These are phyloP conservation scores for Mustela nigripes DNA, from an alignment of 2,113 vertebrate genomes.

Conservation along the genomic window DNA sequence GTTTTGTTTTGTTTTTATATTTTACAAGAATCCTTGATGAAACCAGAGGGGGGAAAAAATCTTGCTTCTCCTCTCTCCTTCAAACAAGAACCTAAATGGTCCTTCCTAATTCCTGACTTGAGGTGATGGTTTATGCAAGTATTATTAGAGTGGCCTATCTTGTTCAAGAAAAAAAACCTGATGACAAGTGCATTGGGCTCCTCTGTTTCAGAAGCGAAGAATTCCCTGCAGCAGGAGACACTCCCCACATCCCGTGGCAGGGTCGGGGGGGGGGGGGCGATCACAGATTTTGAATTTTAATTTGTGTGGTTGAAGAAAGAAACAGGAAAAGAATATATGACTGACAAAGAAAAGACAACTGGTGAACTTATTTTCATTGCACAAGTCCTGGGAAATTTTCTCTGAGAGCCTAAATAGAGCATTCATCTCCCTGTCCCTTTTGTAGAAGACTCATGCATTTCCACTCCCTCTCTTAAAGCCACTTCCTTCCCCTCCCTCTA, in stretches of 20 bases:
- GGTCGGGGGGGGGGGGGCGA: neutral
- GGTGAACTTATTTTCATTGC: neutral
- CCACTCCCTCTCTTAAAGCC: constrained; percentile 28
- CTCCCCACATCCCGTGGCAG: neutral
- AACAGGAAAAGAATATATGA: neutral
- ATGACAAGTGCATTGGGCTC: neutral
- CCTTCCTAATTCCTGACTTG: neutral
- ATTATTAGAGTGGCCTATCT: neutral
- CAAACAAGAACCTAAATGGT: neutral
- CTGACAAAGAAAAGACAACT: neutral
- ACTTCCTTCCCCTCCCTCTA: neutral
- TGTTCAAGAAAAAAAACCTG: neutral
- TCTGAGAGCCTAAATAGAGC: constrained; percentile 57
- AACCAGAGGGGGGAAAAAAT: neutral
- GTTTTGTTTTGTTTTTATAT: neutral
- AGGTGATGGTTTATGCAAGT: neutral
- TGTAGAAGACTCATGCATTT: constrained; percentile 24
- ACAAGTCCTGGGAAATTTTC: constrained; percentile 29
- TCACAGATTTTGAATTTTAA: neutral
- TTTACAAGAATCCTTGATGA: constrained; percentile 66
- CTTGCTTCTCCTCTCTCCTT: constrained; percentile 31
- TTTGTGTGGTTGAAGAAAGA: constrained; percentile 32
- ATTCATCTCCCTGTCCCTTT: neutral
- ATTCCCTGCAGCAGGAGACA: neutral
- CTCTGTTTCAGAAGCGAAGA: neutral